Evolutionary conservation across 2,113 vertebrate species (phyloP).

Genomic region (Stigmatopora argus): DNA sequence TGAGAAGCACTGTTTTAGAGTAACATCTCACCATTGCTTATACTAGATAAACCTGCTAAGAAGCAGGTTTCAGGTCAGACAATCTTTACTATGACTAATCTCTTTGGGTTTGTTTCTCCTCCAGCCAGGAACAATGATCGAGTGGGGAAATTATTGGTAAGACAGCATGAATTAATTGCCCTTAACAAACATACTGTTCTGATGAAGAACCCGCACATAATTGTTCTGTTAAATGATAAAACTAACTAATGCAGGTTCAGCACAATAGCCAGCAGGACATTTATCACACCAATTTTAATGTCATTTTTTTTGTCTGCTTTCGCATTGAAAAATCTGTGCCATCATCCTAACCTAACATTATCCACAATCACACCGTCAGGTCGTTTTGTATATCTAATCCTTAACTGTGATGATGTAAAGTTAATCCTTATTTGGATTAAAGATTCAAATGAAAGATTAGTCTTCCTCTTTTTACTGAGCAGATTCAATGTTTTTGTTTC

Average conservation of each 20-base stretch:
- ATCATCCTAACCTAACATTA: neutral
- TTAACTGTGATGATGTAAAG: neutral
- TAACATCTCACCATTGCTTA: no score
- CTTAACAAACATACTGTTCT: constrained; percentile 10
- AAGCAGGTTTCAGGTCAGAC: neutral
- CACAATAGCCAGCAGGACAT: constrained; percentile 2
- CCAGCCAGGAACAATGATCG: constrained; percentile 97
- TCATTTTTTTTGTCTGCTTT: neutral
- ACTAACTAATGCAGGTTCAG: neutral
- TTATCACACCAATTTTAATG: constrained; percentile 8
- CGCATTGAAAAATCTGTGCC: neutral
- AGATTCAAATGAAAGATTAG: neutral
- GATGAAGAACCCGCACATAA: neutral
- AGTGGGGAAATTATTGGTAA: constrained; percentile 99
- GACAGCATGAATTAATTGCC: constrained; percentile 47
- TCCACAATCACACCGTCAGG: neutral
- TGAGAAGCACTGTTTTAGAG: no score
- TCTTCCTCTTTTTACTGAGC: neutral
- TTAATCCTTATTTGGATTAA: neutral
- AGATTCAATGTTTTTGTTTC: neutral
- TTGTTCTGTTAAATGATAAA: neutral
- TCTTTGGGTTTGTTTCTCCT: constrained; percentile 50
- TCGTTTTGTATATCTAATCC: neutral
- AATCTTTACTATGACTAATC: neutral
- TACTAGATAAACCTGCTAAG: constrained; percentile 6